Conservation (phyloP, 1,140 invertebrate genomes). For the Babylonia areolata region DNA sequence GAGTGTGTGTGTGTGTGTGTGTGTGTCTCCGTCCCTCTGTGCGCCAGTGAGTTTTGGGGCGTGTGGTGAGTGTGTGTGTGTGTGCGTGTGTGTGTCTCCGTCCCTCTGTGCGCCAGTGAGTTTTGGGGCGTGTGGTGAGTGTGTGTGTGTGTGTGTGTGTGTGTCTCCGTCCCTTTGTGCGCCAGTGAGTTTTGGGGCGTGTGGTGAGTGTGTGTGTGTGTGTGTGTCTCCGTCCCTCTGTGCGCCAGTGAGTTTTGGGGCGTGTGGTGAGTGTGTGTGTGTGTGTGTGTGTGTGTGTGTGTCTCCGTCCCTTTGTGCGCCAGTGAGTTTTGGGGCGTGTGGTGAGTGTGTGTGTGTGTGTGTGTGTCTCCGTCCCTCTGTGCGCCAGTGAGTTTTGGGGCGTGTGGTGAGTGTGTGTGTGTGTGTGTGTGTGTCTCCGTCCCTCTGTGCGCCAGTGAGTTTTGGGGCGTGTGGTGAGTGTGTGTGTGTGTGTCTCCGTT, state of each 20-base stretch:
- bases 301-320: too few species aligned
- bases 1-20: neutral
- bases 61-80: neutral
- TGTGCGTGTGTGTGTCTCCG: conserved; percentile 87
- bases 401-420: neutral
- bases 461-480: neutral
- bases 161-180: too few species aligned
- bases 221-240: conserved; percentile 93
- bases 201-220: conserved; percentile 69
- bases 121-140: too few species aligned
- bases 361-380: conserved; percentile 93
- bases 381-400: conserved; percentile 92
- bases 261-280: neutral
- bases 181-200: neutral
- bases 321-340: neutral
- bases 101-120: conserved; percentile 93
- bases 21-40: too few species aligned
- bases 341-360: conserved; percentile 69
- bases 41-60: neutral
- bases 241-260: conserved; percentile 92
- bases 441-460: too few species aligned
- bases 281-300: neutral
- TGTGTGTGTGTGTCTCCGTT: conserved; percentile 89
- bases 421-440: neutral
- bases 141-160: neutral